Conservation (phyloP, 2,888 invertebrate species). For the Rotaria sp. region DNA sequence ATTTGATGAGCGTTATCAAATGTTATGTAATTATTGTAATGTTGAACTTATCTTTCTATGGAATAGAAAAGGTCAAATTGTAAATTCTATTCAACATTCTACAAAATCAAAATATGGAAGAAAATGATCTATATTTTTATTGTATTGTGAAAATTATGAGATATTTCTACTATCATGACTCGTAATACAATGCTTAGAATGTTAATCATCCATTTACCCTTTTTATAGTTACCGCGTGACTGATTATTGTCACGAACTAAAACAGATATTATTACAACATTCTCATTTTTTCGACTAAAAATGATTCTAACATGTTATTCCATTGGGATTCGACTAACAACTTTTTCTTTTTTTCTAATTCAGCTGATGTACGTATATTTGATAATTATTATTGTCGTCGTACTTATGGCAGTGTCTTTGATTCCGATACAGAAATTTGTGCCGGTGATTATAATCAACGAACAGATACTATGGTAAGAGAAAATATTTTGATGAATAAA, state of each 20-base stretch:
- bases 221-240: neutral
- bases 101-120: neutral
- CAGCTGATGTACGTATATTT: neutral
- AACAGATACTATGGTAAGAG: slow-evolving; percentile 11
- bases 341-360: neutral
- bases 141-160: too few relatives aligned
- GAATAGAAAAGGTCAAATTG: neutral
- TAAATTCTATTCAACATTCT: neutral
- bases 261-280: too few relatives aligned
- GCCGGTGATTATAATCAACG: neutral
- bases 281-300: too few relatives aligned
- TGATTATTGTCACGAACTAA: too few relatives aligned
- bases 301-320: too few relatives aligned
- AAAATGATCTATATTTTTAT: neutral
- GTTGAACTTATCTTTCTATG: too few relatives aligned
- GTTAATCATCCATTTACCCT: neutral
- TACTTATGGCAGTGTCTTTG: neutral
- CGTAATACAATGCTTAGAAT: too few relatives aligned
- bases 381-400: neutral
- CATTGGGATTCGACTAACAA: too few relatives aligned
- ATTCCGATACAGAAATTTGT: neutral
- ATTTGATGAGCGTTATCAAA: too few relatives aligned
- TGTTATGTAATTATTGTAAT: too few relatives aligned
- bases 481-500: neutral
- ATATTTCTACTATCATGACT: too few relatives aligned